Conservation (phyloP, 2,113 vertebrate species). For the Salvelinus namaycush region DNA sequence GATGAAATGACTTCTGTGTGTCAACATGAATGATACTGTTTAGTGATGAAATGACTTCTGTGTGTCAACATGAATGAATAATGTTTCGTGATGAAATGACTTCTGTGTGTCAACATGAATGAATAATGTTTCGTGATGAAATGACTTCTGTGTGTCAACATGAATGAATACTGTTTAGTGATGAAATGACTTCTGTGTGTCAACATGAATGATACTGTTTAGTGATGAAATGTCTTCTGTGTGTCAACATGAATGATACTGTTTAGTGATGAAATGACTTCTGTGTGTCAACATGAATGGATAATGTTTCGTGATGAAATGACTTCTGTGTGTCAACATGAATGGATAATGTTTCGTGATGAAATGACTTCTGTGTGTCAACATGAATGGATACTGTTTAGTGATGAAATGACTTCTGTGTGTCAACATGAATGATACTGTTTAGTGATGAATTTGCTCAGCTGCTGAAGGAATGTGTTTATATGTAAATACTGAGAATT, state of each 20-base stretch:
- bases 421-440: constrained; percentile 62
- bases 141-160: constrained; percentile 31
- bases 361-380: constrained; percentile 71
- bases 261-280: constrained; percentile 75
- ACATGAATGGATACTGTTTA: constrained; percentile 65
- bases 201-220: constrained; percentile 36
- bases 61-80: too few relatives aligned
- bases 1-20: constrained; percentile 73
- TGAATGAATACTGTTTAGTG: constrained; percentile 71
- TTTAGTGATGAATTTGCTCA: constrained; percentile 72
- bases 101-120: constrained; percentile 57
- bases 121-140: too few relatives aligned
- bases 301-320: too few relatives aligned
- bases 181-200: constrained; percentile 72
- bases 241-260: constrained; percentile 60
- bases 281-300: constrained; percentile 59
- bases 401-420: constrained; percentile 64
- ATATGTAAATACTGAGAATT: constrained; percentile 23
- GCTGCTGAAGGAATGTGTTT: constrained; percentile 41
- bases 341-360: constrained; percentile 73
- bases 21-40: constrained; percentile 54
- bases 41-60: too few relatives aligned
- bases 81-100: too few relatives aligned
- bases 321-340: constrained; percentile 38
- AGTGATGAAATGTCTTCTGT: too few relatives aligned